phyloP scores from a whole-genome alignment of 2,797 vertebrate genomes.

The Phataginus tricuspis region DNA sequence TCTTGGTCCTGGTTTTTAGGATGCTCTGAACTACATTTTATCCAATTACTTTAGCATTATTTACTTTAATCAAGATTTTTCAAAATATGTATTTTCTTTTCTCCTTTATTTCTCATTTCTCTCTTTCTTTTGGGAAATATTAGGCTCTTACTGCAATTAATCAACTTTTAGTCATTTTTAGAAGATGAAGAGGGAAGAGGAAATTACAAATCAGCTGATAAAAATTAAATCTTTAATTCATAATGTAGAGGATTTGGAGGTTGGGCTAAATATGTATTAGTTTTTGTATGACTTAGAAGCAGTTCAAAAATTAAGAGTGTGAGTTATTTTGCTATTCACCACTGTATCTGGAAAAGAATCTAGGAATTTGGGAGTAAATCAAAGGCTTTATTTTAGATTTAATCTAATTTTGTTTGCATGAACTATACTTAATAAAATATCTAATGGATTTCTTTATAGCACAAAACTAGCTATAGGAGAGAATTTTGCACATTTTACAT shows the following conservation, averaged over 20 bases:
- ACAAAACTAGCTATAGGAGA: background rate
- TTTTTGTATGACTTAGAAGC: background rate
- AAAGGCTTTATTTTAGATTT: constrained; percentile 9
- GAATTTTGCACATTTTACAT: background rate
- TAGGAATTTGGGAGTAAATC: background rate
- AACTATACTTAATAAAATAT: background rate
- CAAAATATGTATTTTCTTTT: background rate
- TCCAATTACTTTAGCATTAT: background rate
- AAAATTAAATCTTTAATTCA: background rate
- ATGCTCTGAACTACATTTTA: background rate
- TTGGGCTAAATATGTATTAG: background rate
- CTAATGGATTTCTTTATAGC: background rate
- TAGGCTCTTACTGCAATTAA: background rate
- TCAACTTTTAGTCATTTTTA: background rate
- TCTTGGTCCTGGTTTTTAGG: background rate
- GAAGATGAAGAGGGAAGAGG: background rate
- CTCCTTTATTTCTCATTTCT: background rate
- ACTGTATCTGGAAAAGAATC: background rate
- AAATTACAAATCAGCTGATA: background rate
- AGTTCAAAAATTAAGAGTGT: background rate
- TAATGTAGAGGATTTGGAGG: background rate
- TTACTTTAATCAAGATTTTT: background rate
- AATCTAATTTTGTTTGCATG: constrained; percentile 21
- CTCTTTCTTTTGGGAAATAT: background rate
- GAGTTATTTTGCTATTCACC: background rate